These are phyloP conservation scores for Neolamprologus longior DNA, from an alignment of 2,113 vertebrate species.

Conservation along the genomic window DNA sequence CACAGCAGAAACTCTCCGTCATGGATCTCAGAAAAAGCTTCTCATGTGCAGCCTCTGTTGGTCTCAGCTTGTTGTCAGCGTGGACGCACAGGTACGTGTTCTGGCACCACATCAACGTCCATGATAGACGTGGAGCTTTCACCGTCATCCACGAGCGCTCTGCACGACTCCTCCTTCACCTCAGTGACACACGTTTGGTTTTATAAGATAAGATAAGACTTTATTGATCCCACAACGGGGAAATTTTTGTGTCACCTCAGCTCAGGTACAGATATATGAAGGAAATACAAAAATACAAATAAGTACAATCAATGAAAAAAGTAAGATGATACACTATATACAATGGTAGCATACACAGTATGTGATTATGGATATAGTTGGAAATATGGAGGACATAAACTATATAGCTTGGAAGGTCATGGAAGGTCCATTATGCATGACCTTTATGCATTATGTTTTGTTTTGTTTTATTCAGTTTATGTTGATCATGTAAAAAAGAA, in stretches of 20 bases:
- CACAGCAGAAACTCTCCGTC: background rate
- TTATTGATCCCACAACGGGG: too few relatives aligned
- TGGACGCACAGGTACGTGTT: accelerated
- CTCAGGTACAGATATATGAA: accelerated
- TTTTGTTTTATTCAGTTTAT: background rate
- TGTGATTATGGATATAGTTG: accelerated
- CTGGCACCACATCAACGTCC: background rate
- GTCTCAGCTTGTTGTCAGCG: background rate
- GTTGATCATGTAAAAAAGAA: background rate
- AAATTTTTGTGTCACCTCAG: accelerated
- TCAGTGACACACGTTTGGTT: accelerated
- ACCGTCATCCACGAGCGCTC: background rate
- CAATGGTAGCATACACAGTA: too few relatives aligned
- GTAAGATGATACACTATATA: accelerated
- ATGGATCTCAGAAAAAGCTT: background rate
- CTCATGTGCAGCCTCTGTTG: background rate
- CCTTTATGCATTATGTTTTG: too few relatives aligned
- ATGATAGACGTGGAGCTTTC: accelerated
- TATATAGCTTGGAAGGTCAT: too few relatives aligned
- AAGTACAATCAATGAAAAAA: too few relatives aligned
- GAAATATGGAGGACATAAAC: too few relatives aligned
- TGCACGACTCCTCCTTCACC: background rate
- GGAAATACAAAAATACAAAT: too few relatives aligned
- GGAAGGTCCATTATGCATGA: too few relatives aligned
- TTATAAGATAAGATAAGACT: too few relatives aligned